A percentile compares a stretch with the other conserved stretches of the same genome.
Evolutionary conservation across 1,140 invertebrate genomes (phyloP).

Genomic region (Drosophila mayri): DNA sequence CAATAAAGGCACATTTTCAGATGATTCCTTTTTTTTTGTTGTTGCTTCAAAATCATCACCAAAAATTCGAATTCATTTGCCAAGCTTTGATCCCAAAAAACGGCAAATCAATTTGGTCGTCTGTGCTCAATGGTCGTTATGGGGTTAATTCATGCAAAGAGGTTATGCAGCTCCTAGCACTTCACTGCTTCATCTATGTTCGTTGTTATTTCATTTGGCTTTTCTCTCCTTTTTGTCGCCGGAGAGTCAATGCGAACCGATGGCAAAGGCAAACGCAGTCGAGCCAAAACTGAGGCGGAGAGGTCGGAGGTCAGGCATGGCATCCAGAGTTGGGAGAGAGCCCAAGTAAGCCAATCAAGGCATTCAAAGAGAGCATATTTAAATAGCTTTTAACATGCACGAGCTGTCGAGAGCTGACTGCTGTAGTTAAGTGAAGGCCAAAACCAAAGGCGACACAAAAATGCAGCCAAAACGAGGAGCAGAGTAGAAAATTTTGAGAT

Average conservation of each 20-base stretch:
- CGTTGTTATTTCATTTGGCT: conserved; percentile 49
- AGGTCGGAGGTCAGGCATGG: conserved; percentile 40
- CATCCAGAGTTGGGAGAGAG: conserved; percentile 46
- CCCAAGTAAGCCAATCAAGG: conserved; percentile 76
- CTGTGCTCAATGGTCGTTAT: conserved; percentile 46
- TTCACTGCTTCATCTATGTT: conserved; percentile 37
- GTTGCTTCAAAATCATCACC: neutral
- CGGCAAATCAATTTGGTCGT: conserved; percentile 18
- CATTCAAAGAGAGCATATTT: conserved; percentile 83
- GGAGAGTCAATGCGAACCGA: conserved; percentile 43
- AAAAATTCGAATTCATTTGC: neutral
- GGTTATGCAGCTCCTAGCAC: conserved; percentile 53
- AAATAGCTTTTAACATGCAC: conserved; percentile 83
- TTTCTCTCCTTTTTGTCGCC: conserved; percentile 55
- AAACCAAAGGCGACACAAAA: conserved; percentile 78
- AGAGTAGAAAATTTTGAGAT: conserved; percentile 61
- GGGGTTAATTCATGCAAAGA: conserved; percentile 71
- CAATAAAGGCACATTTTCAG: neutral
- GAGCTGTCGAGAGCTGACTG: conserved; percentile 72
- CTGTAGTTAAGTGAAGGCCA: conserved; percentile 79
- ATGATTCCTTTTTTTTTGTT: neutral
- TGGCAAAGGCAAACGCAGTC: conserved; percentile 37
- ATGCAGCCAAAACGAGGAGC: conserved; percentile 61
- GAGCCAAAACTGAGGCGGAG: conserved; percentile 10
- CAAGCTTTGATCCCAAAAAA: neutral